Conservation (phyloP, 2,113 vertebrate species). For the Pycnonotus jocosus region DNA sequence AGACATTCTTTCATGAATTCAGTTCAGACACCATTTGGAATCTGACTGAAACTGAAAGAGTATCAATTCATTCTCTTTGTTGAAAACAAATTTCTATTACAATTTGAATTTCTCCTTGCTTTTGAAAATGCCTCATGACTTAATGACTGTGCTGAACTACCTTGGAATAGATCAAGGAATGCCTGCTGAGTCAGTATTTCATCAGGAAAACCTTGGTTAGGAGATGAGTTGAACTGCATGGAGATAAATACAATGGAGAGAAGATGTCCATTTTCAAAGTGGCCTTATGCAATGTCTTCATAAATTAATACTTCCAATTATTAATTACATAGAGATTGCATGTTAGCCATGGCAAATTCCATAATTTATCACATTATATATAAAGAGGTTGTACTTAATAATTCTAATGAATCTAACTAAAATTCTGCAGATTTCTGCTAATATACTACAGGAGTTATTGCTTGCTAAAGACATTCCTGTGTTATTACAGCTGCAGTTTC, state of each 20-base stretch:
- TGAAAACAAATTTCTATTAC: not conserved
- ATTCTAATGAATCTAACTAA: not conserved
- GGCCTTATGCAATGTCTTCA: not conserved
- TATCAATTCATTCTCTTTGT: not conserved
- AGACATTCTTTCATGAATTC: not conserved
- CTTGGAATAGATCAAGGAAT: not conserved
- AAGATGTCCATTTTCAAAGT: not conserved
- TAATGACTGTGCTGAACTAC: not conserved
- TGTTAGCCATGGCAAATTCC: not conserved
- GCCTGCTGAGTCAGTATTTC: not conserved
- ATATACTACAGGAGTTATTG: not conserved
- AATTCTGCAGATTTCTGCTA: not conserved
- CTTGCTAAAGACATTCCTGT: not conserved
- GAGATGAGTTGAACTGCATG: not conserved
- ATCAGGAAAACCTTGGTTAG: not conserved
- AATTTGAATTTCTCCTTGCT: not conserved
- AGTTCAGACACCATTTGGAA: not conserved
- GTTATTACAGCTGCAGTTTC: not conserved
- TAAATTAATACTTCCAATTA: not conserved
- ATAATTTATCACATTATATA: not conserved
- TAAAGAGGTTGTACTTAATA: not conserved
- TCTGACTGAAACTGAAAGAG: conserved; percentile 16
- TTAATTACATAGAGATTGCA: not conserved
- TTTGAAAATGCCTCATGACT: not conserved
- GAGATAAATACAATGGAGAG: not conserved